A percentile compares a stretch with the other conserved stretches of the same genome.
Conservation (phyloP, 30 jellyfish, hydroid and myxozoan genomes). For the Turritopsis rubra region DNA sequence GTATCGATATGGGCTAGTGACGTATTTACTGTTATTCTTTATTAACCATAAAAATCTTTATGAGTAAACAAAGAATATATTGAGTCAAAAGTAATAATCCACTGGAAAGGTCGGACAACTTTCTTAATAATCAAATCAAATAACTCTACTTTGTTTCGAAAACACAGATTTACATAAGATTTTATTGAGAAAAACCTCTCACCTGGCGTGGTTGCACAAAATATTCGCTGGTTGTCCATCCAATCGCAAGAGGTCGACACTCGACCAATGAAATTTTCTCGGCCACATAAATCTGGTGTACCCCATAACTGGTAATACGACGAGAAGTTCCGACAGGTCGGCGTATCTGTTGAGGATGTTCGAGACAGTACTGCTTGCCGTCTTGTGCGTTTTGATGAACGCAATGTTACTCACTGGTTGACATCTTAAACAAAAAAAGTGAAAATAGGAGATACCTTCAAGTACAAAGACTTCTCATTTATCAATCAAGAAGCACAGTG, state of each 20-base stretch:
- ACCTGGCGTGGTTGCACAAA: slow-evolving; percentile 87
- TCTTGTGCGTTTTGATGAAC: slow-evolving; percentile 84
- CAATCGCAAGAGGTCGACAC: slow-evolving; percentile 71
- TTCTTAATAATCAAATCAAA: neutral
- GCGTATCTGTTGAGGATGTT: slow-evolving; percentile 86
- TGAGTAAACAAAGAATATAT: no score
- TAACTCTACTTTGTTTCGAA: neutral
- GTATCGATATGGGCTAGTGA: no score
- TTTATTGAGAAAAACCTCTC: no score
- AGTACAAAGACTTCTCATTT: no score
- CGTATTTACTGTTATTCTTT: no score
- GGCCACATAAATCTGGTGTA: slow-evolving; percentile 86
- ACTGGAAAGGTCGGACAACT: neutral
- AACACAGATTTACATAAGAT: no score
- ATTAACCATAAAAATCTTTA: no score
- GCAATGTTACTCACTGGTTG: slow-evolving; percentile 47
- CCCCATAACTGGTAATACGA: slow-evolving; percentile 79
- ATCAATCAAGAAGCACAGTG: no score
- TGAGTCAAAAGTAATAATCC: no score
- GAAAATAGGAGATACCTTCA: neutral
- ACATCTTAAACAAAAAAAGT: slow-evolving; percentile 42
- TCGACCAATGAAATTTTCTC: slow-evolving; percentile 80
- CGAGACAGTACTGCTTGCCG: slow-evolving; percentile 93
- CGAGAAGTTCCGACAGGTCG: slow-evolving; percentile 70
- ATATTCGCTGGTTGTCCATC: slow-evolving; percentile 92